Base-by-base conservation (phyloP, 2,797 vertebrate species). In the Orestias chungarensis region DNA sequence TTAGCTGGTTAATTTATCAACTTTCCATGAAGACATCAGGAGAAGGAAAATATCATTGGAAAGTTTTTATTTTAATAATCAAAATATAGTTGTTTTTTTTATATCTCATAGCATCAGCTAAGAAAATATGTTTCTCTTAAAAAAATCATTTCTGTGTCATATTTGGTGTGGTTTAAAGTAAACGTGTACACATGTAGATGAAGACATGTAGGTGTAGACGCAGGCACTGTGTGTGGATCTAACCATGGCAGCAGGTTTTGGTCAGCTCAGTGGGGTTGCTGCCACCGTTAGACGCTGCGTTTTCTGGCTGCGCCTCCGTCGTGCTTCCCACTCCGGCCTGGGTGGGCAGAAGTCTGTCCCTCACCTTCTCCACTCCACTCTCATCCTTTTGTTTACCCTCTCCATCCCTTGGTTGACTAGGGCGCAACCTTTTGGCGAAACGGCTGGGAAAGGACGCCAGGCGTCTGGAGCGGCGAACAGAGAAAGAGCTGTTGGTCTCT, bases 381-480 rank as follows among this genome's bases (percentile, higher is more conserved):
- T 79, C 88, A 43, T 84, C 85, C 65, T 17, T 66, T 46, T 82
- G 80, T 12, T 15, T 76, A 46, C 47, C 57, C 18, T 86, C 82
- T 15, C 57, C 66, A 0, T 83, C 86, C 78, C 80, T 49, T 3
- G 23, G 47, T 73, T 77, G 57, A 9, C 70, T 85, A 0, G 87
- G 88, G 66, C 93, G 84, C 42, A 82, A 71, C 76, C 90, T 93
- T 82, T 94, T 97, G 86, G 76, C 96, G 74, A 74, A 98, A 88
- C 94, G 96, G 87, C 95, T 94, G 8, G 95, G 95, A 74, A 94
- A 95, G 6, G 97, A 96, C 70, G 97, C 97, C 87, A 99, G 93
- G 66, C 97, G 97, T 14, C 96, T 94, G 23, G 98, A 99, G 4
- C 98, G 96, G 23, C 98, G 94, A 4, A 99, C 96, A 0, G 96